Percentiles rank a stretch among this genome's conserved stretches.
phyloP scores from a whole-genome alignment of 2,113 vertebrate genomes.

The Notechis scutatus region DNA sequence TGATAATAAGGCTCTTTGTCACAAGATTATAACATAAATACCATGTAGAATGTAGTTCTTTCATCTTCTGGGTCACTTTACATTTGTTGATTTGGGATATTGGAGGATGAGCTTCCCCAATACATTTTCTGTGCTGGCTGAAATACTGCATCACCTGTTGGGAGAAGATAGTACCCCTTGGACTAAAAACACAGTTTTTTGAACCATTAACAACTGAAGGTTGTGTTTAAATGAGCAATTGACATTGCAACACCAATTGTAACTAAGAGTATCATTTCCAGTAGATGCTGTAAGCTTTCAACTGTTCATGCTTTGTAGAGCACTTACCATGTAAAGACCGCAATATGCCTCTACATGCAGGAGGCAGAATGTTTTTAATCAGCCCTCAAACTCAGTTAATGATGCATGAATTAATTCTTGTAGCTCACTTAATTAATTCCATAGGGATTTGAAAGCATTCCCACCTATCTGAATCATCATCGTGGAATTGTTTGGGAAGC shows the following conservation, averaged over 20 bases:
- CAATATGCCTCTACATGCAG: background rate
- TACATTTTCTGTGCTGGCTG: background rate
- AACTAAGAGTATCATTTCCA: background rate
- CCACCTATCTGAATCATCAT: background rate
- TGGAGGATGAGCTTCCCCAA: background rate
- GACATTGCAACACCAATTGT: background rate
- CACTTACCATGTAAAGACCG: background rate
- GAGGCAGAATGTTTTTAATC: constrained; percentile 2
- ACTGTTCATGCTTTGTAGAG: background rate
- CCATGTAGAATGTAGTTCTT: background rate
- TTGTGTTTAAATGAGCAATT: background rate
- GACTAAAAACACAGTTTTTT: background rate
- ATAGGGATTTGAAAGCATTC: background rate
- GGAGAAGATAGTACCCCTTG: background rate
- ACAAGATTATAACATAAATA: background rate
- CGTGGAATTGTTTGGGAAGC: background rate
- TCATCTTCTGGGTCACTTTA: background rate
- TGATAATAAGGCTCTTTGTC: background rate
- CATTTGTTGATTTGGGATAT: background rate
- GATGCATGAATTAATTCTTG: background rate
- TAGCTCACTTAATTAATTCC: constrained; percentile 13
- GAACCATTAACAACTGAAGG: background rate
- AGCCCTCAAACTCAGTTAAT: background rate
- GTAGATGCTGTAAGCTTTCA: background rate
- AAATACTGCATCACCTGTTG: background rate